phyloP scores from a whole-genome alignment of 2,113 vertebrate genomes.

The Onychostruthus taczanowskii region DNA sequence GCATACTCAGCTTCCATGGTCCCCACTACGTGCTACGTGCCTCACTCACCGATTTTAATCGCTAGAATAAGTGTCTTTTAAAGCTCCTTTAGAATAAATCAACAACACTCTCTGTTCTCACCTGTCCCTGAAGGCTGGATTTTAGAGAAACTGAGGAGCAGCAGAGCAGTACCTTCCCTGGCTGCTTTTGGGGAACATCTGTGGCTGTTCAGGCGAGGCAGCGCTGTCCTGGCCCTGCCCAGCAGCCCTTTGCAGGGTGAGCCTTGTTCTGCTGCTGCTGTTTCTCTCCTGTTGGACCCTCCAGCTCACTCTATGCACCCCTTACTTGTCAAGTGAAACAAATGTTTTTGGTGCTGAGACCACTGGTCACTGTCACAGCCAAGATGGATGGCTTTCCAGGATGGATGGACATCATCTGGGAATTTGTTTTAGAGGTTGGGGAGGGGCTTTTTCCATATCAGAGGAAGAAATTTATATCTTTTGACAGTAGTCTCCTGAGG shows the following conservation, averaged over 20 bases:
- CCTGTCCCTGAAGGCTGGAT: not conserved
- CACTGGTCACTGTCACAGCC: not conserved
- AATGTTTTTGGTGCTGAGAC: not conserved
- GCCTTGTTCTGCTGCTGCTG: not conserved
- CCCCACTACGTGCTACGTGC: accelerated
- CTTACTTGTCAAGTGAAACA: not conserved
- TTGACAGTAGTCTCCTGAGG: constrained; percentile 23
- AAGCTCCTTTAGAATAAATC: not conserved
- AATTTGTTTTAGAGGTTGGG: not conserved
- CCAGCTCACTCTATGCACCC: not conserved
- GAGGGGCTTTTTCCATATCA: not conserved
- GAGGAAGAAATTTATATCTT: constrained; percentile 30
- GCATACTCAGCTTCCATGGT: not conserved
- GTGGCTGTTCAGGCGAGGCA: not conserved
- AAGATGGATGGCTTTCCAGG: not conserved
- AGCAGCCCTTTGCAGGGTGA: accelerated
- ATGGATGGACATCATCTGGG: not conserved
- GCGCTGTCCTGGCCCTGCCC: not conserved
- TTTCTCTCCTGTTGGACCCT: not conserved
- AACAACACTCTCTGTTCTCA: not conserved
- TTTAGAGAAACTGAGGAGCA: not conserved
- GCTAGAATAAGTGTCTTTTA: not conserved
- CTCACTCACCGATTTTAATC: not conserved
- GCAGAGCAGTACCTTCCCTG: not conserved
- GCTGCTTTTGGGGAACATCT: not conserved